phyloP scores from a whole-genome alignment of 1,140 invertebrate genomes.

The Zaprionus africanus region DNA sequence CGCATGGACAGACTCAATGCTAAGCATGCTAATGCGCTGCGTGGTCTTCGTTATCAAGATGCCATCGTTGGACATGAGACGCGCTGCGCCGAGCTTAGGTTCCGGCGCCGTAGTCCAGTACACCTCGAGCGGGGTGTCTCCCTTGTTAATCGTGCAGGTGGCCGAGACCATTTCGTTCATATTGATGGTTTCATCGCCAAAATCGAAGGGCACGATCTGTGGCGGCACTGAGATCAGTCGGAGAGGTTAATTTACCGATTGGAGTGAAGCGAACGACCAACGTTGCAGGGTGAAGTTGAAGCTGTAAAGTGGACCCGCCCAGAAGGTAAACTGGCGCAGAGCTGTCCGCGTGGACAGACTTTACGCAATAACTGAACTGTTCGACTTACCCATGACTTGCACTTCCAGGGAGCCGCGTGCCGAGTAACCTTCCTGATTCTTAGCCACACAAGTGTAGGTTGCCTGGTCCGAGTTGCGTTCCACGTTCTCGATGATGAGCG shows the following conservation, averaged over 20 bases:
- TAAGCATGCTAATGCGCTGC: slow-evolving; percentile 88
- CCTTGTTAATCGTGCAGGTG: slow-evolving; percentile 93
- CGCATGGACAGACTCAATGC: slow-evolving; percentile 88
- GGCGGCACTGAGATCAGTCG: slow-evolving; percentile 86
- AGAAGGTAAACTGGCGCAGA: slow-evolving; percentile 31
- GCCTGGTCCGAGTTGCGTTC: slow-evolving; percentile 96
- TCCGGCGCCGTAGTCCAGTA: slow-evolving; percentile 87
- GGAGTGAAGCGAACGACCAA: slow-evolving; percentile 55
- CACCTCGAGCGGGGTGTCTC: slow-evolving; percentile 92
- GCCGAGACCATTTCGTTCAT: slow-evolving; percentile 89
- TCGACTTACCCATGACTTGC: slow-evolving; percentile 96
- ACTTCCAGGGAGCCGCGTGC: slow-evolving; percentile 94
- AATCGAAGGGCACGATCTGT: slow-evolving; percentile 89
- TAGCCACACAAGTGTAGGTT: slow-evolving; percentile 96
- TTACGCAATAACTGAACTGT: slow-evolving; percentile 26
- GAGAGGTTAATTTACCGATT: background rate
- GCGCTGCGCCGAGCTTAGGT: slow-evolving; percentile 66
- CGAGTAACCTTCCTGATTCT: slow-evolving; percentile 94
- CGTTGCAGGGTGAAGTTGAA: slow-evolving; percentile 38
- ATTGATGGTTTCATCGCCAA: slow-evolving; percentile 89
- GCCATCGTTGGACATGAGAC: slow-evolving; percentile 81
- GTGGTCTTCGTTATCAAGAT: slow-evolving; percentile 87
- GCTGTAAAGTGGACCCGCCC: slow-evolving; percentile 60
- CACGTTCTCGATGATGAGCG: slow-evolving; percentile 96
- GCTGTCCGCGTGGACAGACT: slow-evolving; percentile 10